Conservation (phyloP, 2,888 invertebrate species). For the Exephanes ischioxanthus region DNA sequence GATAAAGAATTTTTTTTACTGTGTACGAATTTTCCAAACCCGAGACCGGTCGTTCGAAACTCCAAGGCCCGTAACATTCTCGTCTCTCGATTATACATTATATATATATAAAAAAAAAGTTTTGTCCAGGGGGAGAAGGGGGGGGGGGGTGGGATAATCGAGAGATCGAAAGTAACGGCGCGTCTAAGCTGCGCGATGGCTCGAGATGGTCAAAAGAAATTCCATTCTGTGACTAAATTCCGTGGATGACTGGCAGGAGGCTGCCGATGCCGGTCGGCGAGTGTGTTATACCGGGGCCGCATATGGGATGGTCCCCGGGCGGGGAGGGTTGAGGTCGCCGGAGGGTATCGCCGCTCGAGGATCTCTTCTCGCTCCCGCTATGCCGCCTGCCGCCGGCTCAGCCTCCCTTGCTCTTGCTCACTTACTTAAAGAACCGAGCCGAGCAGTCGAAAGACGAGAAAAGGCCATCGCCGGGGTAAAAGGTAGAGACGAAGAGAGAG, state of each 20-base stretch:
- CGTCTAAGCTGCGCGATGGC: constrained; percentile 34
- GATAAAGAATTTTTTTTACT: too few relatives aligned
- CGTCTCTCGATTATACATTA: neutral
- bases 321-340: constrained; percentile 79
- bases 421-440: constrained; percentile 61
- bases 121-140: too few relatives aligned
- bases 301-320: constrained; percentile 74
- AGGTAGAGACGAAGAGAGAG: constrained; percentile 25
- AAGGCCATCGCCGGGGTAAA: constrained; percentile 46
- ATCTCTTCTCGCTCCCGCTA: constrained; percentile 75
- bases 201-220: constrained; percentile 78
- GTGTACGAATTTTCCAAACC: neutral
- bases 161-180: constrained; percentile 62
- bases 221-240: constrained; percentile 83
- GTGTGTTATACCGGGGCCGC: constrained; percentile 59
- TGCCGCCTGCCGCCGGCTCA: constrained; percentile 52
- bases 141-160: constrained; percentile 48
- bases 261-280: constrained; percentile 67
- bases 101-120: neutral
- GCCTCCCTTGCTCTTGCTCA: constrained; percentile 63
- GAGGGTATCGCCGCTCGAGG: constrained; percentile 80
- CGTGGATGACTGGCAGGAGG: constrained; percentile 82
- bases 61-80: constrained; percentile 1
- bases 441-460: constrained; percentile 43
- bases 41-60: neutral